Evolutionary conservation across 2,888 invertebrate species (phyloP), one percentile per base, ranked within the genome.

Genomic region (Caenorhabditis sp.): DNA sequence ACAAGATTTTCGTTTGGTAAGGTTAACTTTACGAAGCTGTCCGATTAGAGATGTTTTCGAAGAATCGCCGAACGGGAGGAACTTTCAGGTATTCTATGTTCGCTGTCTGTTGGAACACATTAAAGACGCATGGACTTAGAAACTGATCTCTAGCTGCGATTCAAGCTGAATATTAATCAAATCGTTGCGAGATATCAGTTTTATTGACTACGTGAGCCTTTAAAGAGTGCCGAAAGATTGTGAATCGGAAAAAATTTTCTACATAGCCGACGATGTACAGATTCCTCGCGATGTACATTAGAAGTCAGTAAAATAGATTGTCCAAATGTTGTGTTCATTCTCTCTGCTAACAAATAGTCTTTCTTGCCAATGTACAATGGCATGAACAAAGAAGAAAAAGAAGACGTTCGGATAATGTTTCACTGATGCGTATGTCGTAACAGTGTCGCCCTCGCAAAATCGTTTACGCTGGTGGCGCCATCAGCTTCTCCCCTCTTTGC

Each of bases 391-490:
- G 49, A 49, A 49, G 26, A 69, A 68, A 49, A 44, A 49, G 54
- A 69, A 68, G 58, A 44, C 61, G 76, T 76, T 76, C 76, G 76
- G 77, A 69, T 77, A 77, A 77, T 77, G 77, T 77, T 77, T 77
- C 69, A 77, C 69, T 77, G 77, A 77, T 77, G 77, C 70, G 76
- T 69, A 61, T 77, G 77, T 70, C 77, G 77, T 77, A 77, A 77
- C 69, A 77, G 51, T 59, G 59, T 76, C 76, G 56, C 63, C 73
- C 63, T 56, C 51, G 22, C 76, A 70, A 77, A 77, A 77, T 77
- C 77, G 77, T 51, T 70, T 77, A 77, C 41, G 58, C 75, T 66
- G 44, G 28, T 47, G 56, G 56, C 44, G 58, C 66, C 75, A 73
- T 54, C 56, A 51, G 54, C 74, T 47, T 44, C 63, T 63, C 22